Evolutionary conservation across 2,888 invertebrate species (phyloP), one percentile per base, ranked within the genome.

Genomic region (Alloplasta piceator): DNA sequence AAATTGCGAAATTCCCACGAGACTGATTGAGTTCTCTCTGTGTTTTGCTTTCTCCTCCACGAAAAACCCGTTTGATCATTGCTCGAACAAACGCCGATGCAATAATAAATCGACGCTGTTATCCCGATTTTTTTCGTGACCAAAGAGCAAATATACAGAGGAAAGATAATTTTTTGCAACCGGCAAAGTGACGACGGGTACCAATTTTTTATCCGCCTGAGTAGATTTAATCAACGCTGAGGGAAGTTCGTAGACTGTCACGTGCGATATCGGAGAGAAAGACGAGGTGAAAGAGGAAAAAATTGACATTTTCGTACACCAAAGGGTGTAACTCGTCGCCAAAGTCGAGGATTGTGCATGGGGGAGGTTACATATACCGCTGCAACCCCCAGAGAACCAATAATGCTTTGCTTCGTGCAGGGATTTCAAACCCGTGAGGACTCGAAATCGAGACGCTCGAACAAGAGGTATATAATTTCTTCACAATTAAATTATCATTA

Each of bases 341-440:
- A 52, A 52, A 14, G 56, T 26, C 16, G 60, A 76, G 86, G 3
- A 26, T 26, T 26, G 26, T 89, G 88, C 82, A 89, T 88, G 89
- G 90, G 87, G 85, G 89, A 91, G 83, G 88, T 88, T 16, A 80
- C 85, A 67, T 84, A 83, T 78, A 83, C 87, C 26, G 26, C 26
- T 26, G 26, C 26, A 26, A 26, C 26, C 55, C 82, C 87, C 79
- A 90, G 90, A 85, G 92, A 91, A 87, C 90, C 91, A 91, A 95
- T 94, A 92, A 95, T 95, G 95, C 93, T 95, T 92, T 95, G 95
- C 93, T 95, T 95, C 88, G 95, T 95, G 87, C 95, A 95, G 93
- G 94, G 95, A 83, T 95, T 95, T 90, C 94, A 94, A 83, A 92
- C 88, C 70, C 88, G 89, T 74, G 90, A 90, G 76, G 89, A 90